Conservation (phyloP, 2,113 vertebrate genomes). For the Pteruthius melanotis region DNA sequence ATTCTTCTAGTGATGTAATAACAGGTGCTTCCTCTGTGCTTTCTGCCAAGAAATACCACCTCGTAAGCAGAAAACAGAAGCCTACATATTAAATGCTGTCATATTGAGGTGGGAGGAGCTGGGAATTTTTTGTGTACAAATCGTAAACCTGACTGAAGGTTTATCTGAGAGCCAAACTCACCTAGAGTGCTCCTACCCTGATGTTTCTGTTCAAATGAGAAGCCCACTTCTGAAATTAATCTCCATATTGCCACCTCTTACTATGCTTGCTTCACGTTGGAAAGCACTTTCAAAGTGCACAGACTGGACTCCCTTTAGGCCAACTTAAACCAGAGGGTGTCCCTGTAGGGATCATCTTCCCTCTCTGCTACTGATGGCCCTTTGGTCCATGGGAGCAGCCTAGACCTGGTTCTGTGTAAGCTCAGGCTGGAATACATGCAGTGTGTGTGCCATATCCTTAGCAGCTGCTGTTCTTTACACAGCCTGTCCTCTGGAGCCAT, state of each 20-base stretch:
- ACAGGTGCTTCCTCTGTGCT: background rate
- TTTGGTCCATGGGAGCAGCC: background rate
- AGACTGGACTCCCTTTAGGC: background rate
- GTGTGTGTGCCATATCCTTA: background rate
- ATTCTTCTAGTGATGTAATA: constrained; percentile 1
- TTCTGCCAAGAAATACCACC: constrained; percentile 20
- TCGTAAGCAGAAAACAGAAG: background rate
- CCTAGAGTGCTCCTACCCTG: background rate
- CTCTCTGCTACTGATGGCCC: background rate
- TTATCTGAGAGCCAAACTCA: background rate
- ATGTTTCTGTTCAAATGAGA: background rate
- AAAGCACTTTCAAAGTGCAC: background rate
- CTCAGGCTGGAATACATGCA: background rate
- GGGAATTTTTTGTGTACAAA: background rate
- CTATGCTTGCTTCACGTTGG: fast-evolving
- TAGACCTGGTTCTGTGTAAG: background rate
- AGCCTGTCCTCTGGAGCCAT: background rate
- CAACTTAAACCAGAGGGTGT: background rate
- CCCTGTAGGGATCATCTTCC: background rate
- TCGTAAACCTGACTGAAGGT: background rate
- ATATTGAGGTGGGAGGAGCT: background rate
- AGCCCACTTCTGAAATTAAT: background rate
- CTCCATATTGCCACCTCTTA: background rate
- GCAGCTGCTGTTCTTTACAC: background rate
- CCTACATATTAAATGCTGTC: background rate